A percentile compares a stretch with the other conserved stretches of the same genome.
Conservation (phyloP, 2,113 vertebrate genomes). For the Xiphorhynchus elegans region DNA sequence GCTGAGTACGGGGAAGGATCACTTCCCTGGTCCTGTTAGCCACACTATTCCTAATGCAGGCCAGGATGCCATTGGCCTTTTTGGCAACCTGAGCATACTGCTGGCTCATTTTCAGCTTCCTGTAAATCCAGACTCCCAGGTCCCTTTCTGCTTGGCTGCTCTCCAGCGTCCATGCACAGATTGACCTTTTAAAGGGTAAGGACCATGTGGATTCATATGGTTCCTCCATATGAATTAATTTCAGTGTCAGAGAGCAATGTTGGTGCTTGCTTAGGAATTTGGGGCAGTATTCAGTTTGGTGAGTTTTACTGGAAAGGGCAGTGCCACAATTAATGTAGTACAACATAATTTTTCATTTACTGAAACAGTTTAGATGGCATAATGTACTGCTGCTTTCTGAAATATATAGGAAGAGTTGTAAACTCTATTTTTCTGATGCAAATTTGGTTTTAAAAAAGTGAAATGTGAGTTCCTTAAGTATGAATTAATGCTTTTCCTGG, state of each 20-base stretch:
- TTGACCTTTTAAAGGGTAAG: neutral
- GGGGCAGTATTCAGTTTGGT: fast-evolving
- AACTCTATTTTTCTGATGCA: neutral
- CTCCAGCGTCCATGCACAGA: neutral
- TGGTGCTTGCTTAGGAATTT: neutral
- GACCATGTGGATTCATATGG: fast-evolving
- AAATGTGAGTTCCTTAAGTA: neutral
- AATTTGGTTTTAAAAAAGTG: neutral
- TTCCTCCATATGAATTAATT: neutral
- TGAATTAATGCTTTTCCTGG: neutral
- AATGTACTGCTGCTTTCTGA: neutral
- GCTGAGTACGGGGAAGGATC: no score
- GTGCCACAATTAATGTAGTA: neutral
- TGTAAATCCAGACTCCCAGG: no score
- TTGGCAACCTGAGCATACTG: no score
- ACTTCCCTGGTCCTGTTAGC: no score
- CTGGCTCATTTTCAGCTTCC: no score
- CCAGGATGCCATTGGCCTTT: no score
- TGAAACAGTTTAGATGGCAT: neutral
- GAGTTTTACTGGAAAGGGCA: neutral
- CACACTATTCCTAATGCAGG: no score
- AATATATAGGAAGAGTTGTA: neutral
- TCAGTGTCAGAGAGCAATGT: neutral
- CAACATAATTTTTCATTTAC: neutral
- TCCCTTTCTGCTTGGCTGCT: no score